Evolutionary conservation across 1,140 invertebrate species (phyloP).

Genomic region (Cotesia typhae): DNA sequence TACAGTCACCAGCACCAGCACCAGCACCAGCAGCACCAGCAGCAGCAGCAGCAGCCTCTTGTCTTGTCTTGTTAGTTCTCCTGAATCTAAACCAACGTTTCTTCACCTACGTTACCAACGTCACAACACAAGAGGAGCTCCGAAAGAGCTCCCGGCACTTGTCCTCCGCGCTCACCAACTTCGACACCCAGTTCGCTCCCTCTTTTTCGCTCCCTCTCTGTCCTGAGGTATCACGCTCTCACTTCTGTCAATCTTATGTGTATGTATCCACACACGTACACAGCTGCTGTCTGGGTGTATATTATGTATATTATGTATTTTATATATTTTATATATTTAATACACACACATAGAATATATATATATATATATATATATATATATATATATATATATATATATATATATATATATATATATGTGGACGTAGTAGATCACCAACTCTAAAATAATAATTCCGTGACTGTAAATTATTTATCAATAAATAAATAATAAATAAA

Average conservation of each 20-base stretch:
- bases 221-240: conserved; percentile 6
- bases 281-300: too few species aligned
- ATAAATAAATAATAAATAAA: too few species aligned
- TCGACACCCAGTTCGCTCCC: conserved; percentile 32
- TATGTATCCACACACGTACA: too few species aligned
- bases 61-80: too few species aligned
- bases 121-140: conserved; percentile 26
- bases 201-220: conserved; percentile 22
- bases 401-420: neutral
- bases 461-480: too few species aligned
- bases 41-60: too few species aligned
- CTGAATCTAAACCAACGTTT: neutral
- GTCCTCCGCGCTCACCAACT: conserved; percentile 30
- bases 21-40: too few species aligned
- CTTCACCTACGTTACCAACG: conserved; percentile 26
- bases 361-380: too few species aligned
- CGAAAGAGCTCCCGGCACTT: conserved; percentile 34
- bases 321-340: neutral
- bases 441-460: too few species aligned
- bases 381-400: too few species aligned
- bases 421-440: too few species aligned
- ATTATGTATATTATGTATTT: too few species aligned
- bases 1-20: conserved; percentile 26
- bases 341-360: neutral
- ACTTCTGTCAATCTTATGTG: conserved; percentile 8